Percentiles rank a stretch among this genome's conserved stretches.
Evolutionary conservation across 2,888 invertebrate species (phyloP).

Genomic region (Asteroscopus sphinx): DNA sequence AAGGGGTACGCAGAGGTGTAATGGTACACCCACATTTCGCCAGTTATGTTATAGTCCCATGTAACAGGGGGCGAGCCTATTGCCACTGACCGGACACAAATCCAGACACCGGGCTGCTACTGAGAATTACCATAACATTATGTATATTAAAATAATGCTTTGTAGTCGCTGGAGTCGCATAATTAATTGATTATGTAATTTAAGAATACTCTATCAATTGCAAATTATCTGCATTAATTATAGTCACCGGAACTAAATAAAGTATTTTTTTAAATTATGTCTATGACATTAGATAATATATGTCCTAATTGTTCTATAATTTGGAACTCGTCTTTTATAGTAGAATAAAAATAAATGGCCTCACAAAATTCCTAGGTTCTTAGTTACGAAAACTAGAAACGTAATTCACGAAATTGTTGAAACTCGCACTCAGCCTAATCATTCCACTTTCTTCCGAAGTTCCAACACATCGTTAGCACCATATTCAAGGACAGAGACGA

Average conservation of each 20-base stretch:
- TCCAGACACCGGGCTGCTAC: too few relatives aligned
- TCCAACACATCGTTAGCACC: constrained; percentile 73
- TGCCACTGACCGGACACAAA: too few relatives aligned
- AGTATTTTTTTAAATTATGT: constrained; percentile 2
- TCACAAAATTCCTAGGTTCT: constrained; percentile 19
- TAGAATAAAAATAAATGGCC: too few relatives aligned
- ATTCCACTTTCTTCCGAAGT: constrained; percentile 67
- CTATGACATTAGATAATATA: neutral
- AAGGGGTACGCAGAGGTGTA: too few relatives aligned
- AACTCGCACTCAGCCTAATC: constrained; percentile 42
- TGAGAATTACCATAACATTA: too few relatives aligned
- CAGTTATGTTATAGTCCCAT: too few relatives aligned
- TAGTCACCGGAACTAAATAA: constrained; percentile 16
- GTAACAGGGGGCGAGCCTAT: too few relatives aligned
- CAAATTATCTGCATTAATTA: constrained; percentile 4
- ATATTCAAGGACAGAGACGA: constrained; percentile 82
- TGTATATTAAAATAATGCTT: too few relatives aligned
- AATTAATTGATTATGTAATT: constrained; percentile 6
- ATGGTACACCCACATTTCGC: too few relatives aligned
- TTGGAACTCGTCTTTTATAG: constrained; percentile 28
- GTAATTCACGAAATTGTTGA: constrained; percentile 44
- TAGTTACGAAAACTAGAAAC: constrained; percentile 22
- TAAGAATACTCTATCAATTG: constrained; percentile 12
- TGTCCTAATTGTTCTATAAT: neutral
- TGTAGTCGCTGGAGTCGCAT: neutral